Evolutionary conservation across 1,140 invertebrate genomes (phyloP), one percentile per base, ranked within the genome.

Genomic region (Nasonia longicornis): DNA sequence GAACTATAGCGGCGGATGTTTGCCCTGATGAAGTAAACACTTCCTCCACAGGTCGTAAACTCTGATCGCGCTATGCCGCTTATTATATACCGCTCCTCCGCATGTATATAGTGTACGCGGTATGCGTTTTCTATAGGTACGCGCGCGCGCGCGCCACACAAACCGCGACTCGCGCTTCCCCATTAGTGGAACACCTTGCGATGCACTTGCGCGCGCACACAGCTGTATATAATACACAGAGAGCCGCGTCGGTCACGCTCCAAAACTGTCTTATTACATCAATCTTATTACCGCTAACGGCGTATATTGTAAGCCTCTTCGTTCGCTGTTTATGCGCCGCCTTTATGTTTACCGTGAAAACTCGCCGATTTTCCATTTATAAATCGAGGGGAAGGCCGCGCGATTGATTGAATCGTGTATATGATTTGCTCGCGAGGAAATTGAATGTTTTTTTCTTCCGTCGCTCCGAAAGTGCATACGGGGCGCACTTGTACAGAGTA

Each of bases 211-310:
- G 58, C 73, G 12, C 20, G 58, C 73, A 3, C 20, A 35, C 71
- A 42, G 42, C 2, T 42, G 35, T 26, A 31, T n/a, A 71, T 38
- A 35, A 29, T 29, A 35, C 16, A 29, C 10, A 12, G 72, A 38
- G 12, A 38, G 12, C 72, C 45, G 10, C 11, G 14, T 16, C 11
- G 84, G 89, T 90, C 89, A 90, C 89, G 89, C 89, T 90, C 89
- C 87, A 90, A 89, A 90, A 90, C 88, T 84, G 86, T 86, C 86
- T 89, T 88, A 89, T 90, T 90, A 88, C 87, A 87, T 87, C 86
- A 88, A 87, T 88, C 87, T 85, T 88, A 89, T 87, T 88, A 88
- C 82, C 83, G 83, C 84, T 87, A 87, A 86, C 87, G 85, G 85
- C 78, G 83, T 20, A 35, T 26, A 77, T 77, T 67, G 22, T 77